Percentiles rank a stretch among this genome's conserved stretches.
Evolutionary conservation across 2,113 vertebrate species (phyloP).

Genomic region (Thomomys bottae): DNA sequence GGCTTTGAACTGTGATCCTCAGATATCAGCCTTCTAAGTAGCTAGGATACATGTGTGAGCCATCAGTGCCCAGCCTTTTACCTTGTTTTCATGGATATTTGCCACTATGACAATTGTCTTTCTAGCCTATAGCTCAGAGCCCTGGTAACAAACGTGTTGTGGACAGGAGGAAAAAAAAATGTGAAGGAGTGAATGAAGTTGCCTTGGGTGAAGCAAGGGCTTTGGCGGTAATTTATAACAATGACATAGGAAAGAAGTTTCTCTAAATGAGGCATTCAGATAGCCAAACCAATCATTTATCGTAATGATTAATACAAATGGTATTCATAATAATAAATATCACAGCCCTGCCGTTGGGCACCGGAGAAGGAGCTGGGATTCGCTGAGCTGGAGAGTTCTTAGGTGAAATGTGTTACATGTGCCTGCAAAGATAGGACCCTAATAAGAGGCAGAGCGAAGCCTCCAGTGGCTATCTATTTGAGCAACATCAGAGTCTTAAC

Average conservation of each 20-base stretch:
- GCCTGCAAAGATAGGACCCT: slow-evolving; percentile 75
- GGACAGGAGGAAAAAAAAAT: slow-evolving; percentile 86
- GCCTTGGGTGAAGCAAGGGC: slow-evolving; percentile 96
- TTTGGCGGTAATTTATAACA: slow-evolving; percentile 99
- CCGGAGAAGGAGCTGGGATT: slow-evolving; percentile 82
- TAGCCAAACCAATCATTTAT: slow-evolving; percentile 99
- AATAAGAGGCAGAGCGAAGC: slow-evolving; percentile 75
- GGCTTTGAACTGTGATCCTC: too few species aligned
- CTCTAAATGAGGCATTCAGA: slow-evolving; percentile 99
- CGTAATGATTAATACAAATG: slow-evolving; percentile 99
- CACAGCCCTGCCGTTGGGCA: slow-evolving; percentile 87
- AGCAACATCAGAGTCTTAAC: slow-evolving; percentile 77
- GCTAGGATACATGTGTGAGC: too few species aligned
- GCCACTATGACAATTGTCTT: slow-evolving; percentile 87
- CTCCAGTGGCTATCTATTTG: slow-evolving; percentile 82
- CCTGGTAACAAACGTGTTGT: slow-evolving; percentile 86
- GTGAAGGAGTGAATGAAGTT: slow-evolving; percentile 91
- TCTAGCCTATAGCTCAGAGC: slow-evolving; percentile 88
- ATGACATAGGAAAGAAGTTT: slow-evolving; percentile 99
- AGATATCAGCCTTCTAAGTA: too few species aligned
- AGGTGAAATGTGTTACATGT: neutral
- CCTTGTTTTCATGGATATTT: slow-evolving; percentile 68
- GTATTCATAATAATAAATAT: slow-evolving; percentile 99
- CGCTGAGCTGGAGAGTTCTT: slow-evolving; percentile 83
- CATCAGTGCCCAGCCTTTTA: too few species aligned